These are phyloP conservation scores for Amphiprion clarkii DNA, from an alignment of 2,797 vertebrate genomes.

Conservation along the genomic window DNA sequence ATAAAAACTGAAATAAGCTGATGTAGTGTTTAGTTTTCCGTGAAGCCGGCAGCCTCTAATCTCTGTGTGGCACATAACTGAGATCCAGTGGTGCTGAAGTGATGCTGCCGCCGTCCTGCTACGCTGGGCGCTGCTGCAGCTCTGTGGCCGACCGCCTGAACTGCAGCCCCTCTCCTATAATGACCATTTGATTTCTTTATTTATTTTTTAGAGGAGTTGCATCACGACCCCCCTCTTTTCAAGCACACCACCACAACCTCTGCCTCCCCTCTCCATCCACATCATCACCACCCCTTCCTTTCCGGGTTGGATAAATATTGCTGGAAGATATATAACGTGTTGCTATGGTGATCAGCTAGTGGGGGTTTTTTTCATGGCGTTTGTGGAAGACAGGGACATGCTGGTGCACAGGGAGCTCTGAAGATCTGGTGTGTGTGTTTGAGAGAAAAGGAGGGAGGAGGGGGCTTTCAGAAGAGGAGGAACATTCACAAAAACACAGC, in stretches of 20 bases:
- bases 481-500: slow-evolving; percentile 60
- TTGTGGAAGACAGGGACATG: slow-evolving; percentile 77
- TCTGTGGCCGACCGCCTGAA: slow-evolving; percentile 54
- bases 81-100: slow-evolving; percentile 33
- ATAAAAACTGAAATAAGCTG: slow-evolving; percentile 28
- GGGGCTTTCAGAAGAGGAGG: slow-evolving; percentile 50
- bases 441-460: slow-evolving; percentile 22
- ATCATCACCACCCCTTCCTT: slow-evolving; percentile 53
- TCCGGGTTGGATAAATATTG: slow-evolving; percentile 80
- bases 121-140: slow-evolving; percentile 73
- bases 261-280: slow-evolving; percentile 48
- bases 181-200: slow-evolving; percentile 58
- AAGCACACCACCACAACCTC: slow-evolving; percentile 37
- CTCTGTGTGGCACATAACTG: slow-evolving; percentile 47
- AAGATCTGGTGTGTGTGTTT: slow-evolving; percentile 55
- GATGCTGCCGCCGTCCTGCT: slow-evolving; percentile 35
- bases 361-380: slow-evolving; percentile 60
- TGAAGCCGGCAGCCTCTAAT: slow-evolving; percentile 39
- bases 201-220: slow-evolving; percentile 57
- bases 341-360: slow-evolving; percentile 86
- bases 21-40: slow-evolving; percentile 27
- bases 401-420: slow-evolving; percentile 70
- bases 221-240: slow-evolving; percentile 50
- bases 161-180: slow-evolving; percentile 44
- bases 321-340: slow-evolving; percentile 87